A percentile compares a stretch with the other conserved stretches of the same genome.
phyloP scores from a whole-genome alignment of 2,113 vertebrate genomes.

The Paradoxurus hermaphroditus region DNA sequence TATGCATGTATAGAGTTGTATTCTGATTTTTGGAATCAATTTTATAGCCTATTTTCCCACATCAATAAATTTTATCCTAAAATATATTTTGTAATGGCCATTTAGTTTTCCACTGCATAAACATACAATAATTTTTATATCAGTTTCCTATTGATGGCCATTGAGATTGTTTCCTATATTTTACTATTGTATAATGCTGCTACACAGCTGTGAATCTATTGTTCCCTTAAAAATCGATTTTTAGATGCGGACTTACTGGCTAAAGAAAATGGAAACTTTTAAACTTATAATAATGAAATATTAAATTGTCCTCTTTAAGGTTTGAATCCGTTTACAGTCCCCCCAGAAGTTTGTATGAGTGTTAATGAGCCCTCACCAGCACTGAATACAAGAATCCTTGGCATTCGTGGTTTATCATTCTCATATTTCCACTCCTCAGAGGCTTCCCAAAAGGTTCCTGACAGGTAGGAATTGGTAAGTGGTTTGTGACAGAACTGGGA shows the following conservation, averaged over 20 bases:
- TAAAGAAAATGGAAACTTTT: slow-evolving; percentile 7
- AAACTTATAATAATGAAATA: not conserved
- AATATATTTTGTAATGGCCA: not conserved
- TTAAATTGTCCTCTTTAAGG: not conserved
- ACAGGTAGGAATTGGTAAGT: not conserved
- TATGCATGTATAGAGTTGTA: not conserved
- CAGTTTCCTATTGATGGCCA: not conserved
- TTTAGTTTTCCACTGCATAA: not conserved
- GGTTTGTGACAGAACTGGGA: not conserved
- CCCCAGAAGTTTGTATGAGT: not conserved
- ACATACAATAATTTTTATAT: not conserved
- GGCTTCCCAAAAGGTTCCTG: not conserved
- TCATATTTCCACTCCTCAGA: not conserved
- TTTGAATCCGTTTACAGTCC: not conserved
- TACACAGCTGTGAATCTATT: not conserved
- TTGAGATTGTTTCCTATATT: not conserved
- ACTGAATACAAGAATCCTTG: not conserved
- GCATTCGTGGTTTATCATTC: not conserved
- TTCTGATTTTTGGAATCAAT: not conserved
- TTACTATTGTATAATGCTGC: not conserved
- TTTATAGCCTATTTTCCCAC: not conserved
- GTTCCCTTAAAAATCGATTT: not conserved
- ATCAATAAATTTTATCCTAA: not conserved
- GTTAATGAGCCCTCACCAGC: not conserved
- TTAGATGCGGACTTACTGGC: not conserved